These are phyloP conservation scores for Maniola jurtina DNA, from an alignment of 1,140 invertebrate genomes.

Conservation along the genomic window DNA sequence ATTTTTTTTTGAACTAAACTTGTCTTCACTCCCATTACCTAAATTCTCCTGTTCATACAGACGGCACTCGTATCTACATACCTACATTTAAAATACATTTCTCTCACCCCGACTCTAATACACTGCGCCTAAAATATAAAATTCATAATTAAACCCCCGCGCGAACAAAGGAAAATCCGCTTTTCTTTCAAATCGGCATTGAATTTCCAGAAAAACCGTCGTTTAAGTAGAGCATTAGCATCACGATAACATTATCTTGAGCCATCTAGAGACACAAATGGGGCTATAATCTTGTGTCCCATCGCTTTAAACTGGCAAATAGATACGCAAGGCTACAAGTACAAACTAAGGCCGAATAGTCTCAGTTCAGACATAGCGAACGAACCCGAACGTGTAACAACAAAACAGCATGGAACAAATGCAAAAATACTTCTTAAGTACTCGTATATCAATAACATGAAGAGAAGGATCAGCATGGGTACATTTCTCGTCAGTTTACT, in stretches of 20 bases:
- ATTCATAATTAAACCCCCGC: background rate
- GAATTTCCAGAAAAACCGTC: background rate
- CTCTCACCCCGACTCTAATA: background rate
- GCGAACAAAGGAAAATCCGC: background rate
- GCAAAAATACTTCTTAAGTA: no score
- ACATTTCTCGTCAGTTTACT: no score
- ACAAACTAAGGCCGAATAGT: background rate
- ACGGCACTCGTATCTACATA: no score
- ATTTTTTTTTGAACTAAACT: no score
- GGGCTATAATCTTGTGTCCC: background rate
- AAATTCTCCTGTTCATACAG: no score
- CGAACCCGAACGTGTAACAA: background rate
- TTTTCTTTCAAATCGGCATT: constrained; percentile 1
- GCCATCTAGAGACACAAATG: constrained; percentile 8
- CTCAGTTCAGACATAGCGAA: background rate
- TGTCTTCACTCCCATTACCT: no score
- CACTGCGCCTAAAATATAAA: constrained; percentile 3
- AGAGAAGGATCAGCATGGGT: no score
- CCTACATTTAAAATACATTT: no score
- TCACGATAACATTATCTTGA: background rate
- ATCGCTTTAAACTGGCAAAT: constrained; percentile 1
- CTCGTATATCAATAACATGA: no score
- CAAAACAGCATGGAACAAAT: background rate
- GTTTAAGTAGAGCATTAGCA: background rate
- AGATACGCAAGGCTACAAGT: background rate